phyloP scores from a whole-genome alignment of 2,888 invertebrate species.

The Lagria hirta region DNA sequence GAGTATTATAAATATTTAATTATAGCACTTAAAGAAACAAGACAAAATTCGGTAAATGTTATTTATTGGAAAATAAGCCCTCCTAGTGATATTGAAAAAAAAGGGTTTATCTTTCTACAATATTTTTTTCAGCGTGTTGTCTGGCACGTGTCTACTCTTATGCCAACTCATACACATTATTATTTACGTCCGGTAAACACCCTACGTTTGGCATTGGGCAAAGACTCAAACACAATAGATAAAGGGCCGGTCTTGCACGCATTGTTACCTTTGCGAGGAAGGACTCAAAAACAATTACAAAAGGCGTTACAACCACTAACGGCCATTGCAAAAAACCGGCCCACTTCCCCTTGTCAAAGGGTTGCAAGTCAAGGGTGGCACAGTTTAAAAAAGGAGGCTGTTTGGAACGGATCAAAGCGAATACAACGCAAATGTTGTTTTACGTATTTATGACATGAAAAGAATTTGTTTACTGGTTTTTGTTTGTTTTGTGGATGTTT shows the following conservation, averaged over 20 bases:
- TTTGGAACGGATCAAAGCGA: conserved; percentile 1
- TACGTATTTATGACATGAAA: too few relatives aligned
- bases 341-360: conserved; percentile 30
- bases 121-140: too few relatives aligned
- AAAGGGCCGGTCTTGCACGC: conserved; percentile 41
- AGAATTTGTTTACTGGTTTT: neutral
- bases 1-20: too few relatives aligned
- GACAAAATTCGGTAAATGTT: too few relatives aligned
- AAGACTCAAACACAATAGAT: conserved; percentile 37
- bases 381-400: conserved; percentile 29
- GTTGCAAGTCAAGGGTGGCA: conserved; percentile 29
- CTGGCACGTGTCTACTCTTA: conserved; percentile 44
- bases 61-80: too few relatives aligned
- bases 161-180: conserved; percentile 44
- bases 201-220: conserved; percentile 45
- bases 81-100: too few relatives aligned
- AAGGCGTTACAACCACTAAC: conserved; percentile 41
- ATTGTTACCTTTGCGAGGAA: conserved; percentile 34
- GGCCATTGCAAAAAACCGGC: conserved; percentile 34
- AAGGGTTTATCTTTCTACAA: too few relatives aligned
- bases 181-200: conserved; percentile 46
- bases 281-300: conserved; percentile 46
- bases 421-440: too few relatives aligned
- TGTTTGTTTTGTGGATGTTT: neutral
- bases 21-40: too few relatives aligned